Evolutionary conservation across 2,797 vertebrate genomes (phyloP), one percentile per base, ranked within the genome.

Genomic region (Mormyrops attenuatus): DNA sequence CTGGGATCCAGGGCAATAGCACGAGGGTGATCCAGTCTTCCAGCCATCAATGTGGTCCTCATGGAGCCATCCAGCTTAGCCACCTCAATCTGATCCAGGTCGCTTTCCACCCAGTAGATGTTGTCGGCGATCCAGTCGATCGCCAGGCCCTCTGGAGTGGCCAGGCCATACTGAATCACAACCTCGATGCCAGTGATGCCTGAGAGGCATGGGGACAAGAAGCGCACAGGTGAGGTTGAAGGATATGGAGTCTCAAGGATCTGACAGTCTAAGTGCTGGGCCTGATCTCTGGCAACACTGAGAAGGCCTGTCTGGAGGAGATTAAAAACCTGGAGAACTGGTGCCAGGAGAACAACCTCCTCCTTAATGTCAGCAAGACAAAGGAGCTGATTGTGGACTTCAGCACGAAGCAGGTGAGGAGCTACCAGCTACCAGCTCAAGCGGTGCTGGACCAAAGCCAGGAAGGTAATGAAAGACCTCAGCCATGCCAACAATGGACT

Each of bases 91-190:
- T 99, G 98, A 93, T 99, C 98, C 93, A 99, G 95, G 94, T 99
- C 99, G 92, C 98, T 99, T 94, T 99, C 98, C 89, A 99, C 98
- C 98, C 98, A 99, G 95, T 99, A 99, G 94, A 99, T 99, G 94
- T 99, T 99, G 92, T 98, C 98, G 0, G 98, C 98, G 0, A 99
- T 99, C 98, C 98, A 99, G 95, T 99, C 98, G 86, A 99, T 98
- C 0, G 98, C 98, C 91, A 99, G 95, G 1, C 98, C 98, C 93
- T 99, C 98, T 0, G 98, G 98, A 0, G 98, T 99, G 63, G 98
- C 98, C 93, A 99, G 92, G 6, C 98, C 98, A 0, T 99, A 97
- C 94, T 99, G 98, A 91, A 99, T 99, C 82, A 99, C 98, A 92
- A 99, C 98, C 93, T 99, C 98, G 0, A 99, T 98, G 92, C 97